Evolutionary conservation across 2,888 invertebrate species (phyloP).

Genomic region (Xylophagus ater): DNA sequence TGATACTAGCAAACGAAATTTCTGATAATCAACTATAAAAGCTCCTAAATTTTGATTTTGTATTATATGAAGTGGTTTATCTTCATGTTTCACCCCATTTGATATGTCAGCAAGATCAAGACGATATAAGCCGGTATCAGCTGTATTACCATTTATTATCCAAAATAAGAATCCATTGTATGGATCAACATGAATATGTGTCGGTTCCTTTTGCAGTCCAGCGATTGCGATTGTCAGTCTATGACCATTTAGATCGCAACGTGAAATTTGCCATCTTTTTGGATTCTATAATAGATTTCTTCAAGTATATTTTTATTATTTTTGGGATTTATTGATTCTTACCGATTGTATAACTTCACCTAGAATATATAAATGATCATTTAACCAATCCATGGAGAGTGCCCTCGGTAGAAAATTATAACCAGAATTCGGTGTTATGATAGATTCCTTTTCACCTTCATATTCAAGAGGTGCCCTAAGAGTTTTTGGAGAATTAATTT

Average conservation of each 20-base stretch:
- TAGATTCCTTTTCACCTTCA: conserved; percentile 25
- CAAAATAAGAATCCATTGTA: conserved; percentile 86
- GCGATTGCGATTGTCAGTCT: conserved; percentile 58
- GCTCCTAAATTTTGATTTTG: conserved; percentile 60
- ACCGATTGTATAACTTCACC: conserved; percentile 53
- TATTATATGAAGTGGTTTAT: conserved; percentile 52
- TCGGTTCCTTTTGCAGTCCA: conserved; percentile 57
- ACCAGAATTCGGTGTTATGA: conserved; percentile 47
- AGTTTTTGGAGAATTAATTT: not conserved
- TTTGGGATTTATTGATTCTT: conserved; percentile 23
- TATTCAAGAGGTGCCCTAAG: conserved; percentile 27
- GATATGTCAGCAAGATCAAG: conserved; percentile 66
- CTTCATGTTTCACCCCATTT: conserved; percentile 60
- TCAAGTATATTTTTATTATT: too few relatives aligned
- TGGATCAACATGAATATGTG: conserved; percentile 81
- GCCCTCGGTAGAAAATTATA: conserved; percentile 53
- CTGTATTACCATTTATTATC: conserved; percentile 45
- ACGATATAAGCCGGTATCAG: conserved; percentile 58
- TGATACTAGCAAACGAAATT: conserved; percentile 67
- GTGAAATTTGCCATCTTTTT: conserved; percentile 72
- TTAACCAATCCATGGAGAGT: conserved; percentile 81
- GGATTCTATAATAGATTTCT: too few relatives aligned
- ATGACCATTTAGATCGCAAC: conserved; percentile 64
- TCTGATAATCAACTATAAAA: conserved; percentile 71
- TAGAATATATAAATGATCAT: conserved; percentile 70